These are phyloP conservation scores for Drosophila fuyamai DNA, from an alignment of 1,140 invertebrate genomes.

Conservation along the genomic window DNA sequence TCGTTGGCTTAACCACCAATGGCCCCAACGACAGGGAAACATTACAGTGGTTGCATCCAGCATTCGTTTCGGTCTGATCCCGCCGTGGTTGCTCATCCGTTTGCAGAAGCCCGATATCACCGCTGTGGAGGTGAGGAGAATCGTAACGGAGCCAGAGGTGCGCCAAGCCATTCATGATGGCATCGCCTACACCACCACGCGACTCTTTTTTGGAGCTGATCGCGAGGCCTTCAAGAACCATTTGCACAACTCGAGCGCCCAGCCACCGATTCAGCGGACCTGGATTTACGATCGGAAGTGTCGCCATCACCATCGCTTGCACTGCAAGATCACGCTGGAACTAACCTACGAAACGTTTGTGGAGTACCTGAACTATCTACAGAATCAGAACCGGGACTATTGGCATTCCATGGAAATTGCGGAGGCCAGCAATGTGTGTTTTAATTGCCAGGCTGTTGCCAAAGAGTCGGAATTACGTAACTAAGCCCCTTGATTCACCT, in stretches of 20 bases:
- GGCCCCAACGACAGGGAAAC: slow-evolving; percentile 41
- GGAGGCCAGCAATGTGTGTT: slow-evolving; percentile 22
- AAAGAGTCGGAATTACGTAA: neutral
- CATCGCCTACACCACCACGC: slow-evolving; percentile 57
- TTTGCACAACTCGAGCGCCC: slow-evolving; percentile 15
- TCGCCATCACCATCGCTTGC: slow-evolving; percentile 55
- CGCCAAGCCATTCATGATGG: slow-evolving; percentile 51
- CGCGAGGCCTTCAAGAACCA: slow-evolving; percentile 43
- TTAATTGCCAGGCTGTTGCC: slow-evolving; percentile 1
- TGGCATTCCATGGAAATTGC: slow-evolving; percentile 42
- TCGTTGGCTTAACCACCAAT: slow-evolving; percentile 53
- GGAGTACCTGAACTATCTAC: slow-evolving; percentile 41
- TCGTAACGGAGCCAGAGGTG: slow-evolving; percentile 25
- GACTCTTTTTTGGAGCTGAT: slow-evolving; percentile 50
- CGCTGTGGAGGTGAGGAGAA: slow-evolving; percentile 18
- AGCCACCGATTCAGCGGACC: slow-evolving; percentile 34
- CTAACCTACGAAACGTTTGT: slow-evolving; percentile 47
- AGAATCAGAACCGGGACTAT: slow-evolving; percentile 39
- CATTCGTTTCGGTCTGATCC: slow-evolving; percentile 54
- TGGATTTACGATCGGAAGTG: slow-evolving; percentile 64
- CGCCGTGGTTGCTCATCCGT: slow-evolving; percentile 52
- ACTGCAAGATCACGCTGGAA: slow-evolving; percentile 35
- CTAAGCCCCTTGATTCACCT: neutral
- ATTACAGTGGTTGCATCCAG: slow-evolving; percentile 8
- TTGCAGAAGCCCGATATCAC: slow-evolving; percentile 23